A percentile compares a stretch with the other conserved stretches of the same genome.
Evolutionary conservation across 2,888 invertebrate species (phyloP).

Genomic region (Idaea biselata): DNA sequence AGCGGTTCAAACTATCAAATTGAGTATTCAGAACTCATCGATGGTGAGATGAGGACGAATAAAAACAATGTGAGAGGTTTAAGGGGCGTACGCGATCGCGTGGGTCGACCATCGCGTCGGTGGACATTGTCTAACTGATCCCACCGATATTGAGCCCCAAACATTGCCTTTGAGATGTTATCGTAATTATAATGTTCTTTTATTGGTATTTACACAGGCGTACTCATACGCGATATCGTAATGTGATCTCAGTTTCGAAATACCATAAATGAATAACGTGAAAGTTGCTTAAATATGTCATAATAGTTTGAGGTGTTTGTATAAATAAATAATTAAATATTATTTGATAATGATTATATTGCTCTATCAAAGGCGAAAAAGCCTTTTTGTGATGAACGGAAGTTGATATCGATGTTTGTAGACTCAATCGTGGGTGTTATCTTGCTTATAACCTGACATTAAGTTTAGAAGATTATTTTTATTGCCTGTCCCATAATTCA

Average conservation of each 20-base stretch:
- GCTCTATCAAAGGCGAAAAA: constrained; percentile 25
- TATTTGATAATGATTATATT: constrained; percentile 27
- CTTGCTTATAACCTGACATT: not conserved
- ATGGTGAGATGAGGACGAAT: constrained; percentile 58
- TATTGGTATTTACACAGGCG: constrained; percentile 71
- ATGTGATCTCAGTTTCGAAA: constrained; percentile 31
- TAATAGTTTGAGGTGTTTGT: constrained; percentile 21
- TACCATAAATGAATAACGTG: constrained; percentile 25
- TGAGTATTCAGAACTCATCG: constrained; percentile 45
- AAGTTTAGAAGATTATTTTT: not conserved
- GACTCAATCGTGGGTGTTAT: not conserved
- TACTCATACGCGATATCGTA: constrained; percentile 26
- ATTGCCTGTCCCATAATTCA: not conserved
- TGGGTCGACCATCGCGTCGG: constrained; percentile 71
- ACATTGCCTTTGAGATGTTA: constrained; percentile 69
- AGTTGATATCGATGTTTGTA: constrained; percentile 1
- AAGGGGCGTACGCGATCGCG: constrained; percentile 61
- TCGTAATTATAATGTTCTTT: constrained; percentile 75
- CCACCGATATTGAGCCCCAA: constrained; percentile 60
- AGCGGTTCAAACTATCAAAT: constrained; percentile 38
- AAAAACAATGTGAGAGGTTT: constrained; percentile 60
- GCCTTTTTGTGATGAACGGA: constrained; percentile 9
- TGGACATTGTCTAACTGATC: constrained; percentile 72
- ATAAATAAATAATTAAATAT: constrained; percentile 26
- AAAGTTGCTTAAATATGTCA: constrained; percentile 32